Base-by-base conservation (phyloP, 2,797 vertebrate species). In the Clarias pachynema region DNA sequence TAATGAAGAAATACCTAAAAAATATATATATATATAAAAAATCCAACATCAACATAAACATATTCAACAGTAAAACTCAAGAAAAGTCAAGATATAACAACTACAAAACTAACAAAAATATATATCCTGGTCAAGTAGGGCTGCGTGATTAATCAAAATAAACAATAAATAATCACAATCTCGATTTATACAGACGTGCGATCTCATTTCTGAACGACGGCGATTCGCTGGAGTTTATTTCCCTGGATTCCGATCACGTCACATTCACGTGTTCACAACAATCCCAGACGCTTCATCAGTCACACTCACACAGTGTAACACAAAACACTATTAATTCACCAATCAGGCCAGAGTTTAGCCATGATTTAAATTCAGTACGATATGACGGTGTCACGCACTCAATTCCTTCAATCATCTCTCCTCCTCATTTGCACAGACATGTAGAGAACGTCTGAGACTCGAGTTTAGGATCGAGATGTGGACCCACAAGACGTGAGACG, bases 1-100 rank as follows among this genome's bases (percentile, higher is more conserved):
- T 99, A 94, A 99, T 99, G 95, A 99, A 99, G 94, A 97, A 99
- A 90, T 99, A 80, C 60, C 79, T 80, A 53, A 49, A 65, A 63
- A 29, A 34, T 34, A 34, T 34, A 34, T 34, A 31, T 31, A 31
- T 31, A 31, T 31, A 34, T 3, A 44, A 63, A 26, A 79, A 29
- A 77, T 34, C 29, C 29, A 77, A 78, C 14, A 18, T 1, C 15
- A 56, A 74, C 26, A 59, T 15, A 5, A 34, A 22, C 56, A 37
- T 34, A 8, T 37, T 9, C 24, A 4, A 53, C 8, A 65, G 6
- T 15, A 16, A 40, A 62, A 62, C 31, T 16, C 5, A 1, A 1
- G 53, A 3, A 75, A 0, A 26, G 31, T 3, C 2, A 1, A 26
- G n/a, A 40, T 40, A 40, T 5, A 34, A 70, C 4, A 1, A 24